Percentiles rank a stretch among this genome's conserved stretches.
Evolutionary conservation across 1,140 invertebrate species (phyloP).

Genomic region (Dendrolimus kikuchii): DNA sequence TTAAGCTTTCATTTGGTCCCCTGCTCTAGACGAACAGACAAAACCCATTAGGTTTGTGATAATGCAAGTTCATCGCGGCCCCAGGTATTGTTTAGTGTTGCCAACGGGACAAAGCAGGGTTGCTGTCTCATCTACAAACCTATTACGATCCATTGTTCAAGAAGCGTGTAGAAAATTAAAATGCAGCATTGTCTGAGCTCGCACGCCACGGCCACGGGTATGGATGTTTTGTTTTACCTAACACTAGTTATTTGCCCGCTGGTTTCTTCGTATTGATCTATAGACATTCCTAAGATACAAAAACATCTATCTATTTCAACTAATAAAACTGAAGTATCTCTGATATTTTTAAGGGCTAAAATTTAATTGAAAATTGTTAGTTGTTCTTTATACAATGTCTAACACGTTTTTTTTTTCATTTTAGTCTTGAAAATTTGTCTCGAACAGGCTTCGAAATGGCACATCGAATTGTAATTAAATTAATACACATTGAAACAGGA

Average conservation of each 20-base stretch:
- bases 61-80: constrained; percentile 54
- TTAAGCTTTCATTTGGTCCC: constrained; percentile 23
- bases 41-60: constrained; percentile 63
- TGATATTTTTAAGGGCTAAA: too few relatives aligned
- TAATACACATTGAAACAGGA: too few relatives aligned
- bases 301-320: too few relatives aligned
- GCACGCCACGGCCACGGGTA: constrained; percentile 32
- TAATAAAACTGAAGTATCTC: too few relatives aligned
- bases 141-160: constrained; percentile 58
- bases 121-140: constrained; percentile 54
- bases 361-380: too few relatives aligned
- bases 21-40: constrained; percentile 32
- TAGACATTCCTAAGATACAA: too few relatives aligned
- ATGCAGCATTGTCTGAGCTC: constrained; percentile 53
- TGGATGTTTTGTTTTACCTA: constrained; percentile 34
- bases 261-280: too few relatives aligned
- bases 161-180: constrained; percentile 63
- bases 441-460: too few relatives aligned
- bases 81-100: constrained; percentile 61
- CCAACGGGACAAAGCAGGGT: constrained; percentile 51
- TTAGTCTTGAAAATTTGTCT: too few relatives aligned
- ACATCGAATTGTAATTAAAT: too few relatives aligned
- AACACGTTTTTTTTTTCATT: too few relatives aligned
- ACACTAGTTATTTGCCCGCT: constrained; percentile 5
- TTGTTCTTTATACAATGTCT: too few relatives aligned